Evolutionary conservation across 2,113 vertebrate genomes (phyloP).

Genomic region (Tragelaphus buxtoni): DNA sequence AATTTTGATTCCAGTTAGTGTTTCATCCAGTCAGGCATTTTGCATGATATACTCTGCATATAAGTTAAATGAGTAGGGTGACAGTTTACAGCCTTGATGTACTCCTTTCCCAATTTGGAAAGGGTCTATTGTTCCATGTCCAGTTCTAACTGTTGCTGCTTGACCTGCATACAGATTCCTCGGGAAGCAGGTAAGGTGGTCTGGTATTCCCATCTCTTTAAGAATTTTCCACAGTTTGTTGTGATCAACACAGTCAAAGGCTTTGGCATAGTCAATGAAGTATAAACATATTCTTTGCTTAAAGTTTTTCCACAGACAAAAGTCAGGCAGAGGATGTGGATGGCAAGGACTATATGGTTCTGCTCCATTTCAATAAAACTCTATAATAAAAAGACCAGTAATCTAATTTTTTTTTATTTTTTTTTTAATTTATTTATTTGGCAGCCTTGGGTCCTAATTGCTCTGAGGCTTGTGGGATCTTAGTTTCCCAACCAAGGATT

Average conservation of each 20-base stretch:
- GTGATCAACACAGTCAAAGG: neutral
- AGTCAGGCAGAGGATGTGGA: neutral
- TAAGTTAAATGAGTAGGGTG: neutral
- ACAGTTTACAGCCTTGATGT: neutral
- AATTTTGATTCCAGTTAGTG: neutral
- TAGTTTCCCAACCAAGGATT: neutral
- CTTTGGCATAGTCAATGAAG: neutral
- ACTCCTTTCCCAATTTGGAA: neutral
- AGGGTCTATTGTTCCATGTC: neutral
- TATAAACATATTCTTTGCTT: neutral
- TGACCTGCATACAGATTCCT: neutral
- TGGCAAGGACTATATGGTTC: neutral
- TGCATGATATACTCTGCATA: neutral
- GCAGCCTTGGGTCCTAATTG: neutral
- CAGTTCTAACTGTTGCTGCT: neutral
- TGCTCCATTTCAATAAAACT: neutral
- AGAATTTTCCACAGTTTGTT: neutral
- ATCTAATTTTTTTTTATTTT: neutral
- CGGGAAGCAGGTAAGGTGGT: neutral
- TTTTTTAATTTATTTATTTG: neutral
- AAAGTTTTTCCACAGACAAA: neutral
- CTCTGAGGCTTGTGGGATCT: neutral
- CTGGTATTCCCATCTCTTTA: neutral
- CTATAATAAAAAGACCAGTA: neutral
- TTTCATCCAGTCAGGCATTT: neutral